These are phyloP conservation scores for Tubiluchus corallicola DNA, from an alignment of 2,888 invertebrate genomes.

Conservation along the genomic window DNA sequence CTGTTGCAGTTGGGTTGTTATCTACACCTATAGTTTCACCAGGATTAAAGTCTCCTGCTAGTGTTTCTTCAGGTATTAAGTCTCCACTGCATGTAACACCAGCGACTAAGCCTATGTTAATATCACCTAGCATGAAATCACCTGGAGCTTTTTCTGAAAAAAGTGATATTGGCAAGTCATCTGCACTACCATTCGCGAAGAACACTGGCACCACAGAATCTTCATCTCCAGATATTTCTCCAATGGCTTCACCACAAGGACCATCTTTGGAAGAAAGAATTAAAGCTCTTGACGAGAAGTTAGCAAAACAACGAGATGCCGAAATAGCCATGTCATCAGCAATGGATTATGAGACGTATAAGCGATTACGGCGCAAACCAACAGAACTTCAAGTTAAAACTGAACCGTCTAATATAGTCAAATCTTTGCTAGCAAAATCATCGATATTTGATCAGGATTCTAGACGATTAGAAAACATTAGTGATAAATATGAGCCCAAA, in stretches of 20 bases:
- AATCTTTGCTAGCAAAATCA: conserved; percentile 70
- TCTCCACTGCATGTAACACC: conserved; percentile 15
- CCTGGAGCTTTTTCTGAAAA: background rate
- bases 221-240: conserved; percentile 11
- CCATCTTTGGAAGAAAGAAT: conserved; percentile 71
- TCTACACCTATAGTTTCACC: background rate
- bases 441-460: conserved; percentile 92
- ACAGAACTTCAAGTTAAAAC: conserved; percentile 47
- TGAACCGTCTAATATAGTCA: conserved; percentile 82
- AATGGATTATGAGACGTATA: conserved; percentile 25
- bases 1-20: background rate
- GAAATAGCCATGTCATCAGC: conserved; percentile 9
- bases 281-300: conserved; percentile 74
- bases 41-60: background rate
- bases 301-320: conserved; percentile 32
- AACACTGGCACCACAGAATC: background rate
- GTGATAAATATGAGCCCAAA: conserved; percentile 52
- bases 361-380: conserved; percentile 24
- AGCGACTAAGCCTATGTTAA: too few species aligned
- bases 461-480: conserved; percentile 60
- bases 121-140: conserved; percentile 12
- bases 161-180: too few species aligned
- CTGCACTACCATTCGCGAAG: too few species aligned
- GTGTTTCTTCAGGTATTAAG: background rate
- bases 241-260: conserved; percentile 13